Evolutionary conservation across 2,888 invertebrate genomes (phyloP).

Genomic region (Arrhopalites spinosus): DNA sequence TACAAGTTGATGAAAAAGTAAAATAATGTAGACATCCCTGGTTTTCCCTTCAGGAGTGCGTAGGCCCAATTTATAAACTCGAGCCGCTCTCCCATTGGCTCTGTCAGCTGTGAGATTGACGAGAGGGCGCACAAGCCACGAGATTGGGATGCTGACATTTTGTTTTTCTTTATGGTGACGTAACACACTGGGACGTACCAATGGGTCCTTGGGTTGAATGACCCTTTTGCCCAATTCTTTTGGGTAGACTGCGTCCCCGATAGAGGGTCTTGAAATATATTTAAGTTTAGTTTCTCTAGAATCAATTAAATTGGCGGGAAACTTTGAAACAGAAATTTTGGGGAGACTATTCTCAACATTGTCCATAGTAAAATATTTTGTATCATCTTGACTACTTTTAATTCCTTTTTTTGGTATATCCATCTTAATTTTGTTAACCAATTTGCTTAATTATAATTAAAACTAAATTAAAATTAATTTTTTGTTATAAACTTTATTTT

Average conservation of each 20-base stretch:
- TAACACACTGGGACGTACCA: not conserved
- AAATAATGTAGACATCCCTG: slow-evolving; percentile 14
- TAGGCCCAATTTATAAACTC: slow-evolving; percentile 8
- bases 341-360: slow-evolving; percentile 21
- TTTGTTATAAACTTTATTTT: no score
- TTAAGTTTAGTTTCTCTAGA: no score
- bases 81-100: slow-evolving; percentile 10
- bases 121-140: not conserved
- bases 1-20: slow-evolving; percentile 8
- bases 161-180: not conserved
- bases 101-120: not conserved
- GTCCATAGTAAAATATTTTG: slow-evolving; percentile 6
- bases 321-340: slow-evolving; percentile 3
- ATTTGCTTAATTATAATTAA: no score
- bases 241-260: no score
- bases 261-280: not conserved
- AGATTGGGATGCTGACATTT: not conserved
- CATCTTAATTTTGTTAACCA: no score
- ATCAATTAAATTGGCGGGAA: no score
- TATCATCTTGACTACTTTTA: no score
- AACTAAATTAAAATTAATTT: no score
- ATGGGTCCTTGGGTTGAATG: no score
- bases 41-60: not conserved
- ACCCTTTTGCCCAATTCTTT: no score
- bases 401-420: no score